A percentile compares a stretch with the other conserved stretches of the same genome.
Conservation (phyloP, 2,797 vertebrate genomes). For the Hipposideros larvatus region DNA sequence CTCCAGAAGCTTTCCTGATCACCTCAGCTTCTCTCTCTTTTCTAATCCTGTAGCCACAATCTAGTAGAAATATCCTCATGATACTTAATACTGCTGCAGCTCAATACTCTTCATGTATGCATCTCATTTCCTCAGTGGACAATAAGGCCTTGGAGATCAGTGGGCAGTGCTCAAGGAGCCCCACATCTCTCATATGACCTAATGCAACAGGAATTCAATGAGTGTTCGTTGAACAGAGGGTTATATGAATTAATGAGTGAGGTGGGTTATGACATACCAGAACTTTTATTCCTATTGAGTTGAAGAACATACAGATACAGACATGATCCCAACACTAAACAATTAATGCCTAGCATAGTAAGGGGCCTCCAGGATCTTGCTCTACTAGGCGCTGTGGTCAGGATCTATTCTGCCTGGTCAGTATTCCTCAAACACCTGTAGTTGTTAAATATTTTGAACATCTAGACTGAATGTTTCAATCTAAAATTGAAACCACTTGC, state of each 20-base stretch:
- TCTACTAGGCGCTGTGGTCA: neutral
- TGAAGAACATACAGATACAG: neutral
- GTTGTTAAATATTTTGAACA: neutral
- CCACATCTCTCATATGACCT: neutral
- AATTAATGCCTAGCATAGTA: neutral
- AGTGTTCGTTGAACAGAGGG: neutral
- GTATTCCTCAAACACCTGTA: neutral
- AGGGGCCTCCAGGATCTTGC: neutral
- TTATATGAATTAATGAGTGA: neutral
- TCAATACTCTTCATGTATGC: neutral
- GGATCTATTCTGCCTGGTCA: neutral
- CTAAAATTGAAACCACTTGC: neutral
- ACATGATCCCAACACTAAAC: neutral
- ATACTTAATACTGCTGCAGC: neutral
- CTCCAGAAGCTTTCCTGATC: neutral
- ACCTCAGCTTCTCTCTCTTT: neutral
- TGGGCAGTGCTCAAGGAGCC: neutral
- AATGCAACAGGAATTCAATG: neutral
- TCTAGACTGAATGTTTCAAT: neutral
- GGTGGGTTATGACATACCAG: neutral
- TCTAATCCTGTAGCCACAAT: neutral
- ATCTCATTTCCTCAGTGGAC: neutral
- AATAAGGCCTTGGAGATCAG: neutral
- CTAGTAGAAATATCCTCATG: neutral
- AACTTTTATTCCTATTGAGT: neutral